Percentiles rank a stretch among this genome's conserved stretches.
These are phyloP conservation scores for Scaptodrosophila lebanonensis DNA, from an alignment of 1,140 invertebrate species.

Conservation along the genomic window DNA sequence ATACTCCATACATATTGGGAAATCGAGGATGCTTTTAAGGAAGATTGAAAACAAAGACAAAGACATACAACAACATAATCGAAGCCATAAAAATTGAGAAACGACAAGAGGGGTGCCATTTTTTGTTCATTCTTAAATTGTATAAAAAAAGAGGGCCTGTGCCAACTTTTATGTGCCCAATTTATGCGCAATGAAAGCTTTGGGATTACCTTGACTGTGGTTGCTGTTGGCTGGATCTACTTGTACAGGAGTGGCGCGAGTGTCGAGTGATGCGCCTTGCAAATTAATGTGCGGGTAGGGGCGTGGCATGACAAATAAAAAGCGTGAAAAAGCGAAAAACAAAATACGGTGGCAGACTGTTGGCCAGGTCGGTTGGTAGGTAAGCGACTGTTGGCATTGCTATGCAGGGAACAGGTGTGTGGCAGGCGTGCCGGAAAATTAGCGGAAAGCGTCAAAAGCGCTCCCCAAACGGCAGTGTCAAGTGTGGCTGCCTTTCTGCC, in stretches of 20 bases:
- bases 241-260: too few relatives aligned
- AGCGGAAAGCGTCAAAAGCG: conserved; percentile 73
- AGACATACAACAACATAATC: too few relatives aligned
- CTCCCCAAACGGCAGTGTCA: conserved; percentile 70
- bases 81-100: conserved; percentile 1
- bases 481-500: conserved; percentile 36
- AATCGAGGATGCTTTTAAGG: too few relatives aligned
- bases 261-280: too few relatives aligned
- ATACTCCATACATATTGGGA: too few relatives aligned
- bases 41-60: too few relatives aligned
- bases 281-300: neutral
- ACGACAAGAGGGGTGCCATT: neutral
- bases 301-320: conserved; percentile 1
- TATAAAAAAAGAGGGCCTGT: conserved; percentile 18
- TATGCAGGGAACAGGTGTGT: conserved; percentile 56
- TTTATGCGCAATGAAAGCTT: conserved; percentile 72
- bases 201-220: too few relatives aligned
- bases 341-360: neutral
- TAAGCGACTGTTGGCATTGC: too few relatives aligned
- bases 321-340: conserved; percentile 21
- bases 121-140: conserved; percentile 6
- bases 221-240: too few relatives aligned
- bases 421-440: conserved; percentile 69
- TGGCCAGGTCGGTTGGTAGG: too few relatives aligned
- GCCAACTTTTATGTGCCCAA: conserved; percentile 61